A percentile compares a stretch with the other conserved stretches of the same genome.
These are phyloP conservation scores for Sitophilus oryzae DNA, from an alignment of 1,140 invertebrate genomes.

Conservation along the genomic window DNA sequence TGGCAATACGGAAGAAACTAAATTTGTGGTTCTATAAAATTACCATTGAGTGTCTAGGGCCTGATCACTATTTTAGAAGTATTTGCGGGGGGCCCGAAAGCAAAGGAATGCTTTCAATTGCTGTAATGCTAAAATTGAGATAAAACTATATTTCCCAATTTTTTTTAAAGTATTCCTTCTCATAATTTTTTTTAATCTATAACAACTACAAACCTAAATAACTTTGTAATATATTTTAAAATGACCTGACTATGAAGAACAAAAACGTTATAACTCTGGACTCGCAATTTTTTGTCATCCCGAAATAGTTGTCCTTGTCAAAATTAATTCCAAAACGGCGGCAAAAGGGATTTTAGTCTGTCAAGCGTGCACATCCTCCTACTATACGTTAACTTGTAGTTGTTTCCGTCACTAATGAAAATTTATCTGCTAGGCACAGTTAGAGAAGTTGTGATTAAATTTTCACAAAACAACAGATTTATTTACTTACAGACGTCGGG, in stretches of 20 bases:
- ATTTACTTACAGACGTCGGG: slow-evolving; percentile 13
- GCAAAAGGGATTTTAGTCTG: slow-evolving; percentile 9
- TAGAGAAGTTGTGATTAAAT: slow-evolving; percentile 26
- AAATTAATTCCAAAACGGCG: not conserved
- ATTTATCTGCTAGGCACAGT: slow-evolving; percentile 16
- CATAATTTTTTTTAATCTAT: not conserved
- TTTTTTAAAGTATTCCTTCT: not conserved
- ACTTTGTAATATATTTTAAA: not conserved
- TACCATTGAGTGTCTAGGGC: no score
- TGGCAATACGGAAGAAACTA: no score
- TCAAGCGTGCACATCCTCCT: slow-evolving; percentile 11
- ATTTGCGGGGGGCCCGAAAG: no score
- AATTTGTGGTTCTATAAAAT: no score
- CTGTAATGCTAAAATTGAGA: slow-evolving; percentile 3
- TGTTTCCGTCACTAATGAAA: slow-evolving; percentile 18
- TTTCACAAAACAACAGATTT: slow-evolving; percentile 24
- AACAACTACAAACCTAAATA: not conserved
- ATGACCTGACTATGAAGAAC: not conserved
- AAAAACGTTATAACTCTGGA: not conserved
- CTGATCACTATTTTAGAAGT: no score
- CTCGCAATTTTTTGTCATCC: not conserved
- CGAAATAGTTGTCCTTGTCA: not conserved
- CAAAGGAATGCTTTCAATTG: no score
- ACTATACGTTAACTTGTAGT: slow-evolving; percentile 12
- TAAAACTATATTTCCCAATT: not conserved